A percentile compares a stretch with the other conserved stretches of the same genome.
Conservation (phyloP, 2,888 invertebrate species). For the Girardia tigrina region DNA sequence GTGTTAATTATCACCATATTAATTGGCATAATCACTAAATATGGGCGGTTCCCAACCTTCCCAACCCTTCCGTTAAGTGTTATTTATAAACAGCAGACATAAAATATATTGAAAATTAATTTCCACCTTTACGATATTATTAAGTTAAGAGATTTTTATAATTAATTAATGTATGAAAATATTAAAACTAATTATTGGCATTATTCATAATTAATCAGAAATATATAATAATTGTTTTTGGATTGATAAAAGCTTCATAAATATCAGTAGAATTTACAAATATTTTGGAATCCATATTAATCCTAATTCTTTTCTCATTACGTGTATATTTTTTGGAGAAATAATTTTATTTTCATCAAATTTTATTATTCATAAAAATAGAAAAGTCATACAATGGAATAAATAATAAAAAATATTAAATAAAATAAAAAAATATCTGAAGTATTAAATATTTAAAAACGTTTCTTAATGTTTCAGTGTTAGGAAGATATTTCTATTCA, state of each 20-base stretch:
- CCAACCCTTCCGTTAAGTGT: constrained; percentile 7
- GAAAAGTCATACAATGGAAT: not conserved
- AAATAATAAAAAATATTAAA: no score
- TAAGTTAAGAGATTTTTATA: not conserved
- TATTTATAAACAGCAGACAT: constrained; percentile 9
- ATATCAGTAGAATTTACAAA: not conserved
- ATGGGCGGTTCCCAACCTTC: constrained; percentile 17
- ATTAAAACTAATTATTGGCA: not conserved
- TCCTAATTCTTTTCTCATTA: no score
- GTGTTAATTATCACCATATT: not conserved
- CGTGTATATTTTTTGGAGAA: no score
- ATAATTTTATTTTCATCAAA: no score
- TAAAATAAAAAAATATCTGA: no score
- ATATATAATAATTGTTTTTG: not conserved
- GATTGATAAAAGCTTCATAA: not conserved
- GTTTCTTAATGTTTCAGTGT: no score
- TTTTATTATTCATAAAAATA: not conserved
- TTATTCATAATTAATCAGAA: not conserved
- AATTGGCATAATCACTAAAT: constrained; percentile 17
- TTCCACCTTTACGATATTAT: constrained; percentile 19
- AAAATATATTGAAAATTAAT: not conserved
- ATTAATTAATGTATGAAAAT: not conserved
- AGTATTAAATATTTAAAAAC: no score
- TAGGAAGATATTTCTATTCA: no score
- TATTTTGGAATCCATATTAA: not conserved